Base-by-base conservation (phyloP, 2,797 vertebrate genomes). In the Hydrolagus colliei region DNA sequence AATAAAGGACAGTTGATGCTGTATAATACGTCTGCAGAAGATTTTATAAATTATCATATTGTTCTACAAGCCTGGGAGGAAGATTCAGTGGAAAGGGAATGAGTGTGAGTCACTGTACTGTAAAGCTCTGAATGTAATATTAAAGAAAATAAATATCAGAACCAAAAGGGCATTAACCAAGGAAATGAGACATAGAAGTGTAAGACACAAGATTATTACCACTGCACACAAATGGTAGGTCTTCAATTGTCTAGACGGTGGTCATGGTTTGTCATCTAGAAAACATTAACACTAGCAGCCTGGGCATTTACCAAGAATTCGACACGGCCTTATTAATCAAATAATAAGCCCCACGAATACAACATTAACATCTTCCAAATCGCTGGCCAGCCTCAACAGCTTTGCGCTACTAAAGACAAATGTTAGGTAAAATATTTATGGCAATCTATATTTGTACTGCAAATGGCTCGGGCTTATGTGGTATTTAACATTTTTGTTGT, bases 111-210 rank as follows among this genome's bases (percentile, higher is more conserved):
- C 94, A 94, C 90, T 86, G 87, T 89, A 86, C 89, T 87, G 71
- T 89, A 88, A 88, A 90, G 87, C 88, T 89, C 32, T 88, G 88
- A 88, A 90, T 89, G 89, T 88, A 93, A 92, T 92, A 94, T 92
- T 93, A 92, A 93, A 92, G 91, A 91, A 94, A 93, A 93, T 92
- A 94, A 93, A 93, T 93, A 93, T 92, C 85, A 88, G 90, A 91
- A 87, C 88, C 90, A 88, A 90, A 90, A 93, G 91, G 89, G 88
- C 90, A 93, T 90, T 93, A 93, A 91, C 87, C 89, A 90, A 93
- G 90, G 92, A 94, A 93, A 94, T 91, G 92, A 93, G 90, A 89
- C 91, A 92, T 27, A 78, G 87, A 88, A 88, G 82, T 0, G 0
- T 89, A 89, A 93, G 90, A 86, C 88, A 87, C 62, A 74, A 90